Evolutionary conservation across 1,140 invertebrate genomes (phyloP), one percentile per base, ranked within the genome.

Genomic region (Drosophila neocordata): DNA sequence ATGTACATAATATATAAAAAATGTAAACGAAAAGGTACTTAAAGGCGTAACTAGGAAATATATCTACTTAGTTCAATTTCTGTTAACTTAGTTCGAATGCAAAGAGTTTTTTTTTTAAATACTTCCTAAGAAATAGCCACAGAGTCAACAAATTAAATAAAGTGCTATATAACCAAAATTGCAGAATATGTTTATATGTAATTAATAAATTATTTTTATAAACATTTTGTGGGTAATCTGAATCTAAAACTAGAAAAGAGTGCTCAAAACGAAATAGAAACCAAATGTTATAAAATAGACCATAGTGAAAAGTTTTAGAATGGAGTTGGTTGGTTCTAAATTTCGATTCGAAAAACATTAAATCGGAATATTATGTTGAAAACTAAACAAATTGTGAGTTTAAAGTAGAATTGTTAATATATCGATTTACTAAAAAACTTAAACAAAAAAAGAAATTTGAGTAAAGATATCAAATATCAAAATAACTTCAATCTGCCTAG

Each of bases 201-300:
- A 84, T 70, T 87, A 81, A 85, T 80, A 85, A 88, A 85, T 88
- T 85, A 85, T 85, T 87, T 85, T 85, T 85, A 62, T 85, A 85
- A 78, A 88, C 79, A 79, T 87, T 87, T 87, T 20, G 64, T 31
- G 58, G 38, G 22, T 13, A 56, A 34, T 27, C 34, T 27, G 60
- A 24, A 35, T 52, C n/a, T n/a, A n/a, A 61, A 20, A 13, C 51
- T 8, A 31, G 8, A 24, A 8, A 13, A 35, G 65, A 22, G 22
- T 75, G 72, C 72, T 75, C 72, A 75, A 75, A 37, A 31, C 65
- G 24, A 55, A 55, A 18, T 66, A 59, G 35, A 58, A 56, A 48
- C 37, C 27, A 58, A 62, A 48, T 61, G 61, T 61, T 51, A 72
- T 68, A 57, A 75, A 34, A 27, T 74, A 73, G 63, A 41, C n/a